Evolutionary conservation across 2,888 invertebrate genomes (phyloP), one percentile per base, ranked within the genome.

Genomic region (Erebia ligea): DNA sequence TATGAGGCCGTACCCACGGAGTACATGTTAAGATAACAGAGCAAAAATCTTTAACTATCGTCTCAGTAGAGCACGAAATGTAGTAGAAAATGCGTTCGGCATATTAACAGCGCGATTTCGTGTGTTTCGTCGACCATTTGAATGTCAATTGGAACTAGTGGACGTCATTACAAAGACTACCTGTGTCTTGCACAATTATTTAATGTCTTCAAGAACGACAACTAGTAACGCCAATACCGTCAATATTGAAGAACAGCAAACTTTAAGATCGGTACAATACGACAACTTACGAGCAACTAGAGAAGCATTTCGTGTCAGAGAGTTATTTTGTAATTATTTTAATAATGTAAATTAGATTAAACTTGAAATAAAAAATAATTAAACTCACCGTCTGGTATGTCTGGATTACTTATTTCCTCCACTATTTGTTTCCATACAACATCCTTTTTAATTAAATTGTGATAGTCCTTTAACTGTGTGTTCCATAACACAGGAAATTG

Each of bases 291-390:
- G 75, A 76, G 74, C 75, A 75, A 75, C 74, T 72, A 75, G 74
- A 74, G 74, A 76, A 76, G 76, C 75, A 75, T 75, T 75, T 75
- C 73, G 72, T 76, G 73, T 76, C 74, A 77, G 74, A 76, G 65
- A 54, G 54, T 76, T 54, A 21, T 77, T 76, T 76, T 75, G 76
- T 77, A 76, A 77, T 77, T 77, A 77, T 72, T 77, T 77, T 77
- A 74, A 75, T 73, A 75, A 75, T 75, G 67, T 70, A 61, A 72
- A 73, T 72, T 54, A 54, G 54, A 54, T 54, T 54, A 54, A 54
- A 54, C 54, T 54, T 54, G 54, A 54, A 54, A 54, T 54, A 54
- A 54, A 54, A 54, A 52, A 58, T 73, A 75, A 75, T 74, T 74
- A 74, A 76, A 77, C 76, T 76, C 48, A 77, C 77, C 68, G 70